Percentiles rank a stretch among this genome's conserved stretches.
Conservation (phyloP, 2,113 vertebrate genomes). For the Callorhinus ursinus region DNA sequence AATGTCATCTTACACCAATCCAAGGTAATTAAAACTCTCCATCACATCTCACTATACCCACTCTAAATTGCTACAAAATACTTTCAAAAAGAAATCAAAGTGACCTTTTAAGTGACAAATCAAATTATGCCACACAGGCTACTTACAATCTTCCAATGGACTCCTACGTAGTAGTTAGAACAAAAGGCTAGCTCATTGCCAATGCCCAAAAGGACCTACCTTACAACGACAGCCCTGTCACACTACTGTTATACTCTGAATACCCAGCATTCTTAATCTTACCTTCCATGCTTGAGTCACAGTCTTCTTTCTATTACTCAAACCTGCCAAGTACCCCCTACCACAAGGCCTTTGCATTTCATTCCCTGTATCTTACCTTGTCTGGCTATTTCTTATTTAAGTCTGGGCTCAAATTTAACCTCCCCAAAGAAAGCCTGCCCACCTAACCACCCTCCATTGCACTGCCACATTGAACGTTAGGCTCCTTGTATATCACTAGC, state of each 20-base stretch:
- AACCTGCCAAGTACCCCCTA: background rate
- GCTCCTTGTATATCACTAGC: background rate
- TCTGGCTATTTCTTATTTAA: background rate
- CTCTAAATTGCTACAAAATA: constrained; percentile 23
- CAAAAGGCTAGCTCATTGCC: background rate
- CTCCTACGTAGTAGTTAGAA: background rate
- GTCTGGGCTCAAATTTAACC: background rate
- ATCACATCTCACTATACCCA: background rate
- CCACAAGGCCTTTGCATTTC: background rate
- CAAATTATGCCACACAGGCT: background rate
- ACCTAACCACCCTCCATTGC: background rate
- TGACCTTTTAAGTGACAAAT: constrained; percentile 24
- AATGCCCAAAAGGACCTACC: background rate
- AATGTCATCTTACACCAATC: background rate
- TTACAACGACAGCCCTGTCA: background rate
- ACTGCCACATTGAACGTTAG: background rate
- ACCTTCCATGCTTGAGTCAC: background rate
- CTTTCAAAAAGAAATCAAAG: constrained; percentile 1
- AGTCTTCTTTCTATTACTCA: background rate
- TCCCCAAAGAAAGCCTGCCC: background rate
- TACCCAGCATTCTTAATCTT: background rate
- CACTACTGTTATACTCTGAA: background rate
- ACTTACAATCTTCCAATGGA: background rate
- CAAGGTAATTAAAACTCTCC: background rate
- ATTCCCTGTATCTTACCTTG: background rate